Base-by-base conservation (phyloP, 2,888 invertebrate genomes). In the Scaptomyza flava region DNA sequence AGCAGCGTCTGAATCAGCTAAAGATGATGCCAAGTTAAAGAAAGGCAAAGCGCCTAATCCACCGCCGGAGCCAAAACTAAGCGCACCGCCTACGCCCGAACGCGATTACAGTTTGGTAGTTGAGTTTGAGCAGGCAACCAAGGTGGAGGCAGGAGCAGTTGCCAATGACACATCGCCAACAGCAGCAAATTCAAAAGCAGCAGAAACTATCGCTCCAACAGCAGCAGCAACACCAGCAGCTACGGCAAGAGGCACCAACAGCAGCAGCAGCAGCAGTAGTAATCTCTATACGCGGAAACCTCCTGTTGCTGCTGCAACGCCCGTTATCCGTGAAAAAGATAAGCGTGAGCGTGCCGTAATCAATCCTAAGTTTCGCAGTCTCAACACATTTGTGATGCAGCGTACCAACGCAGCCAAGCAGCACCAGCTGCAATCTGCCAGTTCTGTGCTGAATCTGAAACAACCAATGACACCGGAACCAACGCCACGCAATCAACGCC, bases 11-110 rank as follows among this genome's bases (percentile, higher is more conserved):
- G 80, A 85, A 6, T 62, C 80, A 50, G 59, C 77, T 48, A 88
- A 86, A 79, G 90, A 90, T 59, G 90, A 87, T 34, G 87, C 87
- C 27, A 90, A 91, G 53, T 91, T 94, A 14, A 94, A 94, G 83
- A 96, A 96, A 91, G 93, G 96, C 52, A 94, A 95, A 91, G 96
- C 96, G 0, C 96, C 96, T 0, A 95, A 95, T 82, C 96, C 96
- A 17, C 96, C 46, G 67, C 89, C 81, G 47, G 88, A 81, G 70
- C 71, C 71, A 8, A 90, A 89, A 63, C 74, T 80, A 11, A 91
- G 90, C 67, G 89, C 90, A 20, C 90, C 91, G 50, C 88, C 91
- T 62, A 91, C 91, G 64, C 91, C 91, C 6, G 91, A 91, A 58
- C 83, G 89, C 43, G 91, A 91, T 61, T 90, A 90, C 69, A 91